Evolutionary conservation across 2,797 vertebrate genomes (phyloP).

Genomic region (Trachops cirrhosus): DNA sequence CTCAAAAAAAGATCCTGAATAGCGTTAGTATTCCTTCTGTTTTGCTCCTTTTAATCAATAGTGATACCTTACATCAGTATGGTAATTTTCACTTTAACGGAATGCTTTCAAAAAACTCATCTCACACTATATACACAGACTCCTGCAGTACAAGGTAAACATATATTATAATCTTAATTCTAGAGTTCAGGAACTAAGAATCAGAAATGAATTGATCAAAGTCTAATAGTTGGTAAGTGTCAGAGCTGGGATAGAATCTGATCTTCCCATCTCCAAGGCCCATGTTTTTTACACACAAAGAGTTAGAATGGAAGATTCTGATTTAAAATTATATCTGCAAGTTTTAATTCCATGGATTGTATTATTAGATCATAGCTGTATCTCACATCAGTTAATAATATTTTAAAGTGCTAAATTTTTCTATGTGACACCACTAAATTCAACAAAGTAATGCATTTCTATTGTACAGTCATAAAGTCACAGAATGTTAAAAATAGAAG

Average conservation of each 20-base stretch:
- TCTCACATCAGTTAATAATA: not conserved
- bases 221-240: not conserved
- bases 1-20: not conserved
- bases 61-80: not conserved
- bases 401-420: not conserved
- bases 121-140: not conserved
- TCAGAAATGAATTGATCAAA: not conserved
- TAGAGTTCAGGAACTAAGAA: not conserved
- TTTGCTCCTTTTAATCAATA: not conserved
- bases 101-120: conserved; percentile 10
- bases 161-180: not conserved
- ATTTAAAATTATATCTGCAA: conserved; percentile 17
- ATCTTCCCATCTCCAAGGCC: not conserved
- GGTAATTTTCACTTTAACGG: not conserved
- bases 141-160: not conserved
- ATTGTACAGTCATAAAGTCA: not conserved
- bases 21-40: not conserved
- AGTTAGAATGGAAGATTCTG: not conserved
- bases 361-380: not conserved
- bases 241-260: not conserved
- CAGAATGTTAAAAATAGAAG: conserved; percentile 7
- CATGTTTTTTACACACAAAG: not conserved
- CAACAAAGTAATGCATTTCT: not conserved
- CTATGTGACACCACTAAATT: not conserved
- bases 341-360: not conserved